Percentiles rank a stretch among this genome's conserved stretches.
These are phyloP conservation scores for Lipophrys pholis DNA, from an alignment of 2,113 vertebrate genomes.

Conservation along the genomic window DNA sequence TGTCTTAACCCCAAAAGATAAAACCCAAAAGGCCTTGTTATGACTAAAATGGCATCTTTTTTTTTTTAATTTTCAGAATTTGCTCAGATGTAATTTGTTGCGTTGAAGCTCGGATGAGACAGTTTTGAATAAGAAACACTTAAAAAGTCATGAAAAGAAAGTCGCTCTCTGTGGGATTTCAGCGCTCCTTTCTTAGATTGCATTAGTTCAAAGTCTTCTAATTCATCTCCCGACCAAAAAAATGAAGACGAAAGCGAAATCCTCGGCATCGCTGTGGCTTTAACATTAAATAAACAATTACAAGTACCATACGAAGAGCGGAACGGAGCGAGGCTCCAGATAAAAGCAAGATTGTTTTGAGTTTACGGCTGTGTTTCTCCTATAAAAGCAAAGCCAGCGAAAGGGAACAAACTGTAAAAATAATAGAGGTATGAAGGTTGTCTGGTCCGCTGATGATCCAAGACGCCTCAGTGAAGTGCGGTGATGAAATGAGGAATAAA, in stretches of 20 bases:
- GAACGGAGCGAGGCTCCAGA: too few species aligned
- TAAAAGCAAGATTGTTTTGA: constrained; percentile 1
- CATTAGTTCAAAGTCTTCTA: too few species aligned
- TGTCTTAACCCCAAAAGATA: neutral
- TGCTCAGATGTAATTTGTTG: neutral
- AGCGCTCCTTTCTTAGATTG: too few species aligned
- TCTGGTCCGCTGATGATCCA: constrained; percentile 49
- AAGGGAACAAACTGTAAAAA: constrained; percentile 50
- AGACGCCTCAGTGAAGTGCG: constrained; percentile 42
- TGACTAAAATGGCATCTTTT: neutral
- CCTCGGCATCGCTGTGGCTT: too few species aligned
- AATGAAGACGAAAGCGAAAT: too few species aligned
- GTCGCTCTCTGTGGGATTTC: too few species aligned
- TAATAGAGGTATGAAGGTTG: constrained; percentile 51
- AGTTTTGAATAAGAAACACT: neutral
- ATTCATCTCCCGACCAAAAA: too few species aligned
- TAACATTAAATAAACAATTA: too few species aligned
- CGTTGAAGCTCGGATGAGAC: neutral
- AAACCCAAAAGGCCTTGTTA: neutral
- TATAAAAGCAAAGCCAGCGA: neutral
- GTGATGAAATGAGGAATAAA: constrained; percentile 58
- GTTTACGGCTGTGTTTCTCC: constrained; percentile 27
- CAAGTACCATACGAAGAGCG: too few species aligned
- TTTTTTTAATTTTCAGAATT: neutral
- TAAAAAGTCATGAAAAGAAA: too few species aligned